Evolutionary conservation across 2,113 vertebrate genomes (phyloP), one percentile per base, ranked within the genome.

Genomic region (Ctenomys sociabilis): DNA sequence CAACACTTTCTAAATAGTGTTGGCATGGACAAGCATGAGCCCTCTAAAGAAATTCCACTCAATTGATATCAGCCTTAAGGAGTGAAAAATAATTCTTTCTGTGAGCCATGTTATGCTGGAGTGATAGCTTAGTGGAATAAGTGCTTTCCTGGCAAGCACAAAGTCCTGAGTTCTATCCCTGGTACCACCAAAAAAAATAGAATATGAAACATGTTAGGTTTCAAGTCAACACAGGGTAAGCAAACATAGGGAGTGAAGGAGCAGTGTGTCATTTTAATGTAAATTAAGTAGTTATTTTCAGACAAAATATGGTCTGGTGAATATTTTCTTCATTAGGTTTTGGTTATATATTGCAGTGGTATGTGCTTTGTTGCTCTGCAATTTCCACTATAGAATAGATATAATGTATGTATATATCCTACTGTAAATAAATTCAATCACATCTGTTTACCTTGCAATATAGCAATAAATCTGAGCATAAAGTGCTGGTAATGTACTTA

Each of bases 1-100:
- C 70, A 97, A 75, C 70, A 95, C 96, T 95, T 98, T 88, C 93
- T 95, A 89, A 87, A 97, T 96, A 98, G 96, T 94, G 66, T 94
- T 97, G 93, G 95, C 94, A 95, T 90, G 92, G 97, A 85, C 87
- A 97, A 96, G 52, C 89, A 54, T 94, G 59, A 97, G 90, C 68
- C 72, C 95, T 97, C 95, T 63, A 84, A n/a, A n/a, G n/a, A n/a
- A n/a, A 49, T 11, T 49, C 49, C 49, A 49, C 12, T 49, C 49
- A 49, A 49, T 94, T 90, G 21, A 89, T 93, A 96, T 95, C 94
- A 96, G 87, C 12, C 68, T 88, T 30, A 94, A 78, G 75, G 94
- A 97, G 81, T 66, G 85, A 85, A 96, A n/a, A 61, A 49, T 94
- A 97, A 8, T 92, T 70, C 22, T 97, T 97, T 96, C 49, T 49